phyloP scores from a whole-genome alignment of 2,113 vertebrate genomes.

The Caranx melampygus region DNA sequence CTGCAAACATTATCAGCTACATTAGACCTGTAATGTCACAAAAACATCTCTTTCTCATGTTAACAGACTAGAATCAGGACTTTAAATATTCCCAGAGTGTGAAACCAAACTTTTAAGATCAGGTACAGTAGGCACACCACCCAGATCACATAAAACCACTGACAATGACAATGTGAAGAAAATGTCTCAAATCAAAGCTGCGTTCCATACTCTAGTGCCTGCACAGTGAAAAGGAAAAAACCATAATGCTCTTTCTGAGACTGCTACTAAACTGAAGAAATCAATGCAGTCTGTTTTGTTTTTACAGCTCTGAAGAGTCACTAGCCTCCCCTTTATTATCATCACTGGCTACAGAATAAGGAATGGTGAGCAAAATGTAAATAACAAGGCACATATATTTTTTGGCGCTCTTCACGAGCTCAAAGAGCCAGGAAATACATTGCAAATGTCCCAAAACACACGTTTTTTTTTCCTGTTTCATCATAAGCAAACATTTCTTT shows the following conservation, averaged over 20 bases:
- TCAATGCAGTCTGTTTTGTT: constrained; percentile 23
- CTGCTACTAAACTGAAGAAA: constrained; percentile 35
- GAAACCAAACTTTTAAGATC: background rate
- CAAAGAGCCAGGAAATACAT: constrained; percentile 48
- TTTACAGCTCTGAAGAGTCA: constrained; percentile 30
- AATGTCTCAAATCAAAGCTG: background rate
- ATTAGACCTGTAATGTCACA: background rate
- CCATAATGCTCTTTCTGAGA: background rate
- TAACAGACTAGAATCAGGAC: background rate
- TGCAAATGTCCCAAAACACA: constrained; percentile 57
- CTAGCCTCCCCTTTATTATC: constrained; percentile 27
- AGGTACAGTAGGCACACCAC: background rate
- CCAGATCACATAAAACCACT: background rate
- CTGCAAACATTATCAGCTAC: background rate
- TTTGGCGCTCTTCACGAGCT: constrained; percentile 23
- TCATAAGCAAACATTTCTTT: constrained; percentile 67
- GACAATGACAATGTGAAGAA: background rate
- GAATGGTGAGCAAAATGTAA: constrained; percentile 65
- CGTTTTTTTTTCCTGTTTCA: constrained; percentile 45
- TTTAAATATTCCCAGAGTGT: background rate
- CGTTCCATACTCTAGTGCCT: background rate
- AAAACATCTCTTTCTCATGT: background rate
- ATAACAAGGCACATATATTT: constrained; percentile 55
- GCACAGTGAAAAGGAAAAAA: constrained; percentile 3
- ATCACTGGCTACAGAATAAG: constrained; percentile 44